Evolutionary conservation across 2,888 invertebrate species (phyloP), one percentile per base, ranked within the genome.

Genomic region (Sthenelais limicola): DNA sequence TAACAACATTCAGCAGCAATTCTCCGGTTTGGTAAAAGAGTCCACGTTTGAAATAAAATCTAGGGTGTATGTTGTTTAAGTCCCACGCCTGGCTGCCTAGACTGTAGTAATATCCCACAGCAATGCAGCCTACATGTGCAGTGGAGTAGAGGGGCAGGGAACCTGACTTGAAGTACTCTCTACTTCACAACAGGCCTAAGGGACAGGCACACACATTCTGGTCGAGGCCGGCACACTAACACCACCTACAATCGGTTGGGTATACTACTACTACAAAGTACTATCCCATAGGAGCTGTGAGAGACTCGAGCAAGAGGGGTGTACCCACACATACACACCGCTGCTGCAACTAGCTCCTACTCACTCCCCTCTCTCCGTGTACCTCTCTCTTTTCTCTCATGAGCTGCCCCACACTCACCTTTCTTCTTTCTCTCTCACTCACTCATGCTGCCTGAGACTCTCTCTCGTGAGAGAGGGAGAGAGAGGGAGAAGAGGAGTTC

Each of bases 61-160:
- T n/a, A n/a, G n/a, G n/a, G n/a, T n/a, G n/a, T n/a, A n/a, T n/a
- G n/a, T n/a, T n/a, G n/a, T n/a, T n/a, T n/a, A n/a, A n/a, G n/a
- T 18, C n/a, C 33, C 58, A 58, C 58, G 58, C 35, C 24, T 35
- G 15, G 62, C 62, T 62, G 62, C 62, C 38, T 24, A 15, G 26
- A 18, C 24, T 12, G n/a, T 56, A 2, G 26, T 62, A 21, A 24
- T 24, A 12, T 33, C 30, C 28, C n/a, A 21, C 54, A 12, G 38
- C 62, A 24, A 35, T 62, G 38, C 54, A 38, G 24, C 38, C 62
- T 3, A 24, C 62, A 62, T 35, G 38, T 38, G 38, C 62, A 62
- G 43, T 62, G 32, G 33, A 28, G 30, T n/a, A 33, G 56, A 32
- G 26, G n/a, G n/a, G n/a, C n/a, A n/a, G n/a, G n/a, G 32, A n/a